Conservation (phyloP, 2,113 vertebrate species). For the Cairina moschata region DNA sequence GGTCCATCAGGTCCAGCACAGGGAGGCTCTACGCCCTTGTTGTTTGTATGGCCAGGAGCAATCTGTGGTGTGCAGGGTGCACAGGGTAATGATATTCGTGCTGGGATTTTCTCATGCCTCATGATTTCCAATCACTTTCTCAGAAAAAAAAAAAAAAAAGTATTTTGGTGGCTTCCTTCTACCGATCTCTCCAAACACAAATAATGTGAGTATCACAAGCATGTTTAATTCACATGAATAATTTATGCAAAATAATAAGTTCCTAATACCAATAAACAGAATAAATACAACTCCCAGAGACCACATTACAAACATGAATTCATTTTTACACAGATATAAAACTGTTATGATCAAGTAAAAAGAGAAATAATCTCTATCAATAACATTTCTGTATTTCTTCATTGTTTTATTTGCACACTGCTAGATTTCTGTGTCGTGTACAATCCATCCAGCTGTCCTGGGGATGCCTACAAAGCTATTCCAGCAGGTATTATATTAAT, state of each 20-base stretch:
- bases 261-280: conserved; percentile 57
- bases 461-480: conserved; percentile 9
- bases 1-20: too few relatives aligned
- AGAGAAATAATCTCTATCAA: conserved; percentile 52
- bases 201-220: neutral
- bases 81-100: neutral
- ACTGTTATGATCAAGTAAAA: conserved; percentile 54
- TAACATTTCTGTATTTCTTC: conserved; percentile 33
- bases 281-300: conserved; percentile 68
- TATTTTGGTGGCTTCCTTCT: neutral
- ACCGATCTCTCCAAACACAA: neutral
- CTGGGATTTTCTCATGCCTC: neutral
- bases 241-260: conserved; percentile 67
- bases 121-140: neutral
- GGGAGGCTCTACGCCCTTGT: accelerated
- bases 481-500: conserved; percentile 54
- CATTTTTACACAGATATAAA: conserved; percentile 61
- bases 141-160: neutral
- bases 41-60: neutral
- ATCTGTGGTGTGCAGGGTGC: neutral
- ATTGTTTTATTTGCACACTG: conserved; percentile 48
- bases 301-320: conserved; percentile 45
- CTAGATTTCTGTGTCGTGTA: neutral
- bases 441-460: conserved; percentile 50
- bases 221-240: conserved; percentile 55